phyloP scores from a whole-genome alignment of 2,888 invertebrate species.

The Dryobotodes eremita region DNA sequence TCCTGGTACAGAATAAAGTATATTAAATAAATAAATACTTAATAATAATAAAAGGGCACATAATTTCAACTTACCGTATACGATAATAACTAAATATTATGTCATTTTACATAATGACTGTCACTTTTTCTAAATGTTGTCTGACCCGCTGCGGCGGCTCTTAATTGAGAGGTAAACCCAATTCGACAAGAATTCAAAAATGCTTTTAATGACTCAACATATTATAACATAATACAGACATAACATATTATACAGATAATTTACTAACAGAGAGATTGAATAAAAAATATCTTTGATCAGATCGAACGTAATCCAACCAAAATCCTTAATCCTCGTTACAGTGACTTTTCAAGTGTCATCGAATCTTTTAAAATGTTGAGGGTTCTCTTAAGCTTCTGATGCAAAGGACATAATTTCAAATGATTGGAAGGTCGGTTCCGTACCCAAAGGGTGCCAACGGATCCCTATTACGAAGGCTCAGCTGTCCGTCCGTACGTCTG shows the following conservation, averaged over 20 bases:
- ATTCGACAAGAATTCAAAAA: not conserved
- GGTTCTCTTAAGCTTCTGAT: not conserved
- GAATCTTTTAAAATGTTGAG: conserved; percentile 18
- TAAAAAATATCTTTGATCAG: conserved; percentile 21
- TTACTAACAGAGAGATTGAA: conserved; percentile 14
- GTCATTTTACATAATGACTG: not conserved
- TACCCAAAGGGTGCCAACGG: not conserved
- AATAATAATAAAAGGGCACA: no score
- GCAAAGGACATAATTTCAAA: conserved; percentile 10
- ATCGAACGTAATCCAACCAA: conserved; percentile 39
- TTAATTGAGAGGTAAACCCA: not conserved
- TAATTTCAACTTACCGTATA: not conserved
- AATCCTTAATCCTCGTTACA: conserved; percentile 32
- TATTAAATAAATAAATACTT: no score
- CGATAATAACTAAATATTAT: not conserved
- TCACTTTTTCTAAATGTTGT: not conserved
- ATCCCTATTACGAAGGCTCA: not conserved
- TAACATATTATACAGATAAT: conserved; percentile 15
- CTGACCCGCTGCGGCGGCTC: not conserved
- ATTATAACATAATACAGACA: not conserved
- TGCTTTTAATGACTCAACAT: not conserved
- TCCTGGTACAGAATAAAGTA: not conserved
- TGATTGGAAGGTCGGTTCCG: not conserved
- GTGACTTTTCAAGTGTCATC: conserved; percentile 28
- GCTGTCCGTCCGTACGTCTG: not conserved